These are phyloP conservation scores for Papilio aristodemus DNA, from an alignment of 1,140 invertebrate species.

Conservation along the genomic window DNA sequence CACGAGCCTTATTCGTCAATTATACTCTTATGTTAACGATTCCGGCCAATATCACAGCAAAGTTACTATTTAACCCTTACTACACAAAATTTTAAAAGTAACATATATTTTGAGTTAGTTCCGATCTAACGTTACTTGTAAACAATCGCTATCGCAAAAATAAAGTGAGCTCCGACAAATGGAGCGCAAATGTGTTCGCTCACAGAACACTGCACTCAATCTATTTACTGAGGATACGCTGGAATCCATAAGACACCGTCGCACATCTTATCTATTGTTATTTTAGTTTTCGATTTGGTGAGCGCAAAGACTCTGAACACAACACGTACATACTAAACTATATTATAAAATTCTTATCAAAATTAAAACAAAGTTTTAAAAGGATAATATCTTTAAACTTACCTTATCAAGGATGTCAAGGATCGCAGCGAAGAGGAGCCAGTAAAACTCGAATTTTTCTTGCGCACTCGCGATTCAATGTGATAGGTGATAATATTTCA, in stretches of 20 bases:
- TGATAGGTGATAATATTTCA: no score
- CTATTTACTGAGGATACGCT: constrained; percentile 28
- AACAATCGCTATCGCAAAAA: constrained; percentile 23
- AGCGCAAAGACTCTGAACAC: not conserved
- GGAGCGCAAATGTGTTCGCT: constrained; percentile 32
- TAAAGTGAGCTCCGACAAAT: constrained; percentile 30
- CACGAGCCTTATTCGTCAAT: no score
- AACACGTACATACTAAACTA: not conserved
- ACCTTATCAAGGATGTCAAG: no score
- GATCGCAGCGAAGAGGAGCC: no score
- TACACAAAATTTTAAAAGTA: not conserved
- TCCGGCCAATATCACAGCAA: no score
- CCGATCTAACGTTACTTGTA: constrained; percentile 5
- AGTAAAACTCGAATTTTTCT: no score
- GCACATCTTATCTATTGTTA: constrained; percentile 28
- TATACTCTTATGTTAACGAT: no score
- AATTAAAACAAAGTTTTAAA: not conserved
- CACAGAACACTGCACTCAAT: constrained; percentile 31
- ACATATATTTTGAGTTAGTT: constrained; percentile 17
- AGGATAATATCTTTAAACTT: not conserved
- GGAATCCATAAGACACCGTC: constrained; percentile 25
- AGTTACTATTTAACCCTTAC: no score
- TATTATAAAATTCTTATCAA: not conserved
- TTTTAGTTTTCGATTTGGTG: constrained; percentile 6
- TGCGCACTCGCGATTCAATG: no score